A percentile compares a stretch with the other conserved stretches of the same genome.
These are phyloP conservation scores for Scelioninae gen. 1 DNA, from an alignment of 2,888 invertebrate species.

Conservation along the genomic window DNA sequence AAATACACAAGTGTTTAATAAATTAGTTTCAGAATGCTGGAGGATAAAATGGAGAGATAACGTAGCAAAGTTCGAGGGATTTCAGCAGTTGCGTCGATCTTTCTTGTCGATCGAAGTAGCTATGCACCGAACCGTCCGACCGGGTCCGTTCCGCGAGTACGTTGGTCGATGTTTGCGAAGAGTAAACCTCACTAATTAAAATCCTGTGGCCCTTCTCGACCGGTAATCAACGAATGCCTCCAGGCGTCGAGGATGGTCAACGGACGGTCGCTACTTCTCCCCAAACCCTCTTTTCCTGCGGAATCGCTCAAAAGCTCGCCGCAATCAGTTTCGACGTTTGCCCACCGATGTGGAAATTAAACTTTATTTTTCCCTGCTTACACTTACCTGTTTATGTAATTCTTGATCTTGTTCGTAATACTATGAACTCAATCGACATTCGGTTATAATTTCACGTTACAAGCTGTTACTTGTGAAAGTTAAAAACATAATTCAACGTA, in stretches of 20 bases:
- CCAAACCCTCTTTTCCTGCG: constrained; percentile 56
- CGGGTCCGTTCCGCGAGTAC: constrained; percentile 70
- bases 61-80: constrained; percentile 43
- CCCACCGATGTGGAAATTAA: constrained; percentile 53
- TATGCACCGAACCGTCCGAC: constrained; percentile 63
- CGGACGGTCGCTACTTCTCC: constrained; percentile 72
- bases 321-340: constrained; percentile 66
- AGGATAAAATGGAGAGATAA: constrained; percentile 55
- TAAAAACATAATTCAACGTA: too few species aligned
- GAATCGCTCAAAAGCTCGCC: constrained; percentile 65
- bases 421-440: constrained; percentile 51
- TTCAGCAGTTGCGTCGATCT: constrained; percentile 59
- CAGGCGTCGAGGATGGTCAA: constrained; percentile 81
- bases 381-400: constrained; percentile 71
- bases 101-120: constrained; percentile 62
- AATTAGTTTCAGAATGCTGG: constrained; percentile 47
- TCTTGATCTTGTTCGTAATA: constrained; percentile 71
- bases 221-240: constrained; percentile 83
- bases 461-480: background rate
- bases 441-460: constrained; percentile 9
- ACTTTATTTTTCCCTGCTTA: constrained; percentile 49
- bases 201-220: constrained; percentile 80
- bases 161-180: constrained; percentile 81
- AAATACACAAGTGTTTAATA: constrained; percentile 59
- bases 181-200: constrained; percentile 84